These are phyloP conservation scores for Enteromius mattozi DNA, from an alignment of 2,797 vertebrate species.

Conservation along the genomic window DNA sequence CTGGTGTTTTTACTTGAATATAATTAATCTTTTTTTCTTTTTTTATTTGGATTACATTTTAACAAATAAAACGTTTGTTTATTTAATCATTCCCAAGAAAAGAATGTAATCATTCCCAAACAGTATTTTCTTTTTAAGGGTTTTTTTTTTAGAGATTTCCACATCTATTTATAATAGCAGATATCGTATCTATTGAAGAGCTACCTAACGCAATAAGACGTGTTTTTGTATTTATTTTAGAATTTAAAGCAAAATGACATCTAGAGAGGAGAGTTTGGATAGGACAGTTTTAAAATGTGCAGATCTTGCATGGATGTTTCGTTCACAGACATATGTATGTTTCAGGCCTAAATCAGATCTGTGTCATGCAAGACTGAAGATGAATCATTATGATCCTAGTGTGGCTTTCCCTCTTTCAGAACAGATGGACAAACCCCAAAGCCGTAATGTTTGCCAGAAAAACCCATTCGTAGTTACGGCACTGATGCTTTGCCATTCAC, in stretches of 20 bases:
- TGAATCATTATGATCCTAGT: constrained; percentile 44
- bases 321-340: neutral
- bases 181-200: too few species aligned
- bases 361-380: constrained; percentile 24
- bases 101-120: neutral
- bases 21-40: neutral
- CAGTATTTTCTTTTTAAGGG: neutral
- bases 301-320: neutral
- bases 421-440: constrained; percentile 38
- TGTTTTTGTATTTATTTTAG: neutral
- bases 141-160: neutral
- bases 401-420: constrained; percentile 45
- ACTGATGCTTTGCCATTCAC: neutral
- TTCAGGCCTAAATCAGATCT: constrained; percentile 27
- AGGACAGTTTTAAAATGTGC: neutral
- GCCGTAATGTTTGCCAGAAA: constrained; percentile 23
- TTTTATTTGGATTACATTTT: neutral
- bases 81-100: neutral
- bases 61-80: neutral
- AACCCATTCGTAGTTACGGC: neutral
- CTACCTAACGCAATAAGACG: neutral
- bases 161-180: neutral
- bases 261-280: neutral
- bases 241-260: neutral
- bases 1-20: neutral